Evolutionary conservation across 2,113 vertebrate species (phyloP), one percentile per base, ranked within the genome.

Genomic region (Xyrauchen texanus): DNA sequence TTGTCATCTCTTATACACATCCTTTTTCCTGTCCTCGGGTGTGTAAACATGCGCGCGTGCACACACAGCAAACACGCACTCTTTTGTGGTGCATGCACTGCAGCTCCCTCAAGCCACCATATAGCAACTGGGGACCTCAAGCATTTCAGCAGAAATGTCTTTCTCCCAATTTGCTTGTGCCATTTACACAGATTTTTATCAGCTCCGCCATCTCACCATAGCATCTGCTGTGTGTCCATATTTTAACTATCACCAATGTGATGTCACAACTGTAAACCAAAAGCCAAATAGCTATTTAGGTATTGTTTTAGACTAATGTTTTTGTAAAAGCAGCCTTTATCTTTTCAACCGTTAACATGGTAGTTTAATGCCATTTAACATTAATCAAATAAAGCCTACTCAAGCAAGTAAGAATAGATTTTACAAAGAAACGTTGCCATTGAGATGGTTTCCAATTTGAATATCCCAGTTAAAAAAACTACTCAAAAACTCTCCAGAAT

Each of bases 11-110:
- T 64, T 16, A n/a, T 76, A 64, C 11, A 78, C 82, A 77, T 84
- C 63, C 82, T 81, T 77, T 77, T 81, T 83, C 78, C 82, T 77
- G 82, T 83, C 69, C 68, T 51, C 55, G 52, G 52, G 45, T 63
- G 61, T 76, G 52, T 76, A 49, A 42, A 68, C 10, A 68, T 52
- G 7, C 44, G 53, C 52, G 62, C 70, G 7, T 16, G 53, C 52
- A 55, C 70, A 79, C 53, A 74, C 55, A 73, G 9, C 53, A 34
- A 61, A 57, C 74, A 69, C 8, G 44, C 42, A 34, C 21, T 57
- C 7, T 49, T 47, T 12, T 34, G 45, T 68, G 52, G 52, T 46
- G 0, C 2, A 53, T 46, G 9, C 21, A 66, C 70, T 13, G 46
- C 6, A 21, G 15, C 68, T 34, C 53, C 52, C 53, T 34, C n/a